These are phyloP conservation scores for Carapus acus DNA, from an alignment of 2,797 vertebrate genomes.

Conservation along the genomic window DNA sequence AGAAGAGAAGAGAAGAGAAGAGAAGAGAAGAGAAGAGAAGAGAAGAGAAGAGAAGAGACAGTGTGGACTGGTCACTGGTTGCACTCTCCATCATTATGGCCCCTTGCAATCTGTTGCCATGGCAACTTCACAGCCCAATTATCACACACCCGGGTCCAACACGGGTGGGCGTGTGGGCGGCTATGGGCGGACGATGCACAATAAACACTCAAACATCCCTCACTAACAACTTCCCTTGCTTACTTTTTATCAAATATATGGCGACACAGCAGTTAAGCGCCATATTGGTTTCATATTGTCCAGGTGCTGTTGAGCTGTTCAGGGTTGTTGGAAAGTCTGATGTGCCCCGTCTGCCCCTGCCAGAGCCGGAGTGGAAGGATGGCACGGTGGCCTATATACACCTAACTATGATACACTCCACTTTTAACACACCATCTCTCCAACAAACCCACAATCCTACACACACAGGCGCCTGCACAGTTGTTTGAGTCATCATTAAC, in stretches of 20 bases:
- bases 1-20: no score
- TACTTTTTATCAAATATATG: no score
- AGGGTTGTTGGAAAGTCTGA: conserved; percentile 33
- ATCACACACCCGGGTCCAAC: conserved; percentile 1
- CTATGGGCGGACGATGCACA: background rate
- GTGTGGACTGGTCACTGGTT: background rate
- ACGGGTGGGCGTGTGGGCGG: conserved; percentile 2
- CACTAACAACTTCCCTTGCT: no score
- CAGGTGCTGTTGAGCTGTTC: conserved; percentile 13
- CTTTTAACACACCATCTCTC: no score
- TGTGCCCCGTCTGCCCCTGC: conserved; percentile 5
- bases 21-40: no score
- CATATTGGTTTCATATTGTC: no score
- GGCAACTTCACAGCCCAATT: conserved; percentile 35
- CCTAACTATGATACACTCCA: conserved; percentile 7
- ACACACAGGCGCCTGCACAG: background rate
- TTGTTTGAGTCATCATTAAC: background rate
- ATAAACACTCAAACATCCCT: background rate
- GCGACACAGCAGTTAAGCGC: no score
- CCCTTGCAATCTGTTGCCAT: conserved; percentile 47
- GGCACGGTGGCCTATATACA: conserved; percentile 58
- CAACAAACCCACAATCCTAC: no score
- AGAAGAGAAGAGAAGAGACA: no score
- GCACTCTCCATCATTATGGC: conserved; percentile 18
- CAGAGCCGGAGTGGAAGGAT: conserved; percentile 22